Conservation (phyloP, 37 sponge, comb jelly and placozoan species). For the Amphimedon queenslandica region DNA sequence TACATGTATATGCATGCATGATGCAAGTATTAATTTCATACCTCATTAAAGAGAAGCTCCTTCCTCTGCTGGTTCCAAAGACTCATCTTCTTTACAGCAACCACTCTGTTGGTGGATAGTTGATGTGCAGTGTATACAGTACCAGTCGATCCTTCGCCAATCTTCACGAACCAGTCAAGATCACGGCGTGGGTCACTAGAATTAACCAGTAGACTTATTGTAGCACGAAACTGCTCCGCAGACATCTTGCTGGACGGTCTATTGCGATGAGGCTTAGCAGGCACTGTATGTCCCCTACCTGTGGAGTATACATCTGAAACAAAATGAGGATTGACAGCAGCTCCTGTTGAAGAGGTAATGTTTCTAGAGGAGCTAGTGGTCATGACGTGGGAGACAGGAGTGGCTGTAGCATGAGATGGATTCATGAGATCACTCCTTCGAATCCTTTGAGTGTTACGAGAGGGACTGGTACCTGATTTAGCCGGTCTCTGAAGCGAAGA, state of each 20-base stretch:
- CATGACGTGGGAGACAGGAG: background rate
- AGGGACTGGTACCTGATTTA: no score
- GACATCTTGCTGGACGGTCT: constrained; percentile 18
- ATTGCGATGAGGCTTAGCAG: background rate
- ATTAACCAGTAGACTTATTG: constrained; percentile 38
- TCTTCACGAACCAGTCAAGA: constrained; percentile 41
- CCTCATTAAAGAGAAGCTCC: constrained; percentile 96
- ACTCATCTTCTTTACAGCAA: constrained; percentile 95
- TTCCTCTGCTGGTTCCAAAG: constrained; percentile 82
- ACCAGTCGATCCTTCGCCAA: constrained; percentile 89
- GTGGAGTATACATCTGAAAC: no score
- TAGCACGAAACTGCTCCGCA: constrained; percentile 37
- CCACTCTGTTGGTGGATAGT: constrained; percentile 19
- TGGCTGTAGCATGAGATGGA: background rate
- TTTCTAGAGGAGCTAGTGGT: background rate
- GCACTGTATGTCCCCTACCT: constrained; percentile 4
- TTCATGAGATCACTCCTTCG: background rate
- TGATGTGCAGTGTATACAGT: constrained; percentile 70
- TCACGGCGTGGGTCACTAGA: constrained; percentile 29
- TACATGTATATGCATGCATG: background rate
- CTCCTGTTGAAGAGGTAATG: background rate
- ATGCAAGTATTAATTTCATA: constrained; percentile 13
- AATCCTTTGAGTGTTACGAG: no score
- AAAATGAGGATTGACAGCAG: background rate
- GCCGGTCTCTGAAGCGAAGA: constrained; percentile 10